phyloP scores from a whole-genome alignment of 2,888 invertebrate species.

The Leptopilina myrica region DNA sequence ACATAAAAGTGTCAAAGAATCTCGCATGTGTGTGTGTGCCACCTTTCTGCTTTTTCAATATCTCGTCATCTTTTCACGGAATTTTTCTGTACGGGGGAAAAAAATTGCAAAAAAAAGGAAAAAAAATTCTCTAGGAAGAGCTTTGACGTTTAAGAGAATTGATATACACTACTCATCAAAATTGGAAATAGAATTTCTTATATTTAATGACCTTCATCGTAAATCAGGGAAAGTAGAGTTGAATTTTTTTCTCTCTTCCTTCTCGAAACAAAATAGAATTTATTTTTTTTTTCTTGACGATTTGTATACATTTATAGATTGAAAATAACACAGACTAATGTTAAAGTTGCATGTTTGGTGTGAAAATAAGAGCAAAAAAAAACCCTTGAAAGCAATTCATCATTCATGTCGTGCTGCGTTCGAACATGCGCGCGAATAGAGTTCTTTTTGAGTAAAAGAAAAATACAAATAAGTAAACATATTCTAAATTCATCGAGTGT shows the following conservation, averaged over 20 bases:
- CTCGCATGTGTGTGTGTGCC: background rate
- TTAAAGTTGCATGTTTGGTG: slow-evolving; percentile 24
- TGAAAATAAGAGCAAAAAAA: background rate
- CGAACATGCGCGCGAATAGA: background rate
- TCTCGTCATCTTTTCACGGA: background rate
- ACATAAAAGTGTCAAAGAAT: background rate
- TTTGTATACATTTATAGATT: background rate
- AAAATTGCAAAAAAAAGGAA: no score
- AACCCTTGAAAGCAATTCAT: background rate
- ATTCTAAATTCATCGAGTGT: slow-evolving; percentile 4
- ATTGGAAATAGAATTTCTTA: no score
- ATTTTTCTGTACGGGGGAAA: no score
- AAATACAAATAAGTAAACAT: background rate
- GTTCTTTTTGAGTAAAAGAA: slow-evolving; percentile 4
- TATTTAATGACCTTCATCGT: no score
- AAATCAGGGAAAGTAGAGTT: background rate
- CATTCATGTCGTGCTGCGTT: slow-evolving; percentile 4
- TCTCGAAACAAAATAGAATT: background rate
- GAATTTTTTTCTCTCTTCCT: background rate
- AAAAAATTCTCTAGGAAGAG: no score
- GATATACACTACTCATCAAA: no score
- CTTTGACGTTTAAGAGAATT: no score
- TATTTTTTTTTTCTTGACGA: background rate
- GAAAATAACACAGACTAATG: background rate
- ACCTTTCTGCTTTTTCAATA: background rate